Conservation (phyloP, 2,888 invertebrate species). For the Rotaria sp. region DNA sequence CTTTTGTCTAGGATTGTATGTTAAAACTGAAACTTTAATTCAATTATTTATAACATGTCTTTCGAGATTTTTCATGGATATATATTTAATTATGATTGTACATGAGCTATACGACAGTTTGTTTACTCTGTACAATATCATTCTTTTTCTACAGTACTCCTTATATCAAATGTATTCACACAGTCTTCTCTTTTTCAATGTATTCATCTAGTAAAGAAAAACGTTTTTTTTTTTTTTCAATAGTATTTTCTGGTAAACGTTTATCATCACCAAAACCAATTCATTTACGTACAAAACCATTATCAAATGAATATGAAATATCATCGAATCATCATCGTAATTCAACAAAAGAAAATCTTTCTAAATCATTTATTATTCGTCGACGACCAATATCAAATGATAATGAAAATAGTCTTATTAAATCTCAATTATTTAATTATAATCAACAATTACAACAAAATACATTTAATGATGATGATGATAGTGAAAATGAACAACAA, state of each 20-base stretch:
- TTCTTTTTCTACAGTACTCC: too few relatives aligned
- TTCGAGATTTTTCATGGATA: too few relatives aligned
- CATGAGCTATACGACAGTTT: too few relatives aligned
- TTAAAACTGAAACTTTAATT: too few relatives aligned
- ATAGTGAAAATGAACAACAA: conserved; percentile 18
- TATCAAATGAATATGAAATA: neutral
- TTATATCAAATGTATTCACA: too few relatives aligned
- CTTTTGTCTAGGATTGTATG: too few relatives aligned
- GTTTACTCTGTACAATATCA: too few relatives aligned
- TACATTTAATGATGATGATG: neutral
- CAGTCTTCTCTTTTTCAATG: too few relatives aligned
- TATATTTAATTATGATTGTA: too few relatives aligned
- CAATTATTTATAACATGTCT: too few relatives aligned
- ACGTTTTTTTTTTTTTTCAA: neutral
- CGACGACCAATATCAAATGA: neutral
- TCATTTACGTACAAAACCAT: neutral
- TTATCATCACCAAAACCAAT: neutral
- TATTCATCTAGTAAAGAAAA: neutral
- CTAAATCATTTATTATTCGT: conserved; percentile 11
- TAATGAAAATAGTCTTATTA: neutral
- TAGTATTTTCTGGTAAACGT: neutral
- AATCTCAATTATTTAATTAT: neutral
- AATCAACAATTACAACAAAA: neutral
- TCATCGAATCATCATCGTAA: neutral
- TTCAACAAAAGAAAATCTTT: neutral